Evolutionary conservation across 2,113 vertebrate genomes (phyloP).

Genomic region (Aix galericulata): DNA sequence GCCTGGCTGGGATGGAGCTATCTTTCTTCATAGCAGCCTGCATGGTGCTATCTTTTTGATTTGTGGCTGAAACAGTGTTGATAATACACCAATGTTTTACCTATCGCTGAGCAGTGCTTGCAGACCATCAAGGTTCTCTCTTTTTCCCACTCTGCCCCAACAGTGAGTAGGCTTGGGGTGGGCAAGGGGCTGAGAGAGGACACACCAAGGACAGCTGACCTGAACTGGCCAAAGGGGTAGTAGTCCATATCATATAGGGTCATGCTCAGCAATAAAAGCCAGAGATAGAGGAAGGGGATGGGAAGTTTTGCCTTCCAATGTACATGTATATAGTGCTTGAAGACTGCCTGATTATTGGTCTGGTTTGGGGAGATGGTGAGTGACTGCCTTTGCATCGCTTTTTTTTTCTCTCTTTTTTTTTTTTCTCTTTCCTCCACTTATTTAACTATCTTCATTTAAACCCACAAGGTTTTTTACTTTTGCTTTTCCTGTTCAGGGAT

Average conservation of each 20-base stretch:
- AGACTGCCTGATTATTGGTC: neutral
- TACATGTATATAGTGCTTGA: accelerated
- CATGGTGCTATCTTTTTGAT: neutral
- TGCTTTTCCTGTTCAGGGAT: neutral
- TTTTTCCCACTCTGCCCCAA: neutral
- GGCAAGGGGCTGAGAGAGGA: neutral
- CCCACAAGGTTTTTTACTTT: neutral
- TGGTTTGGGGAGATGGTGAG: neutral
- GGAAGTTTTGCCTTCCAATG: neutral
- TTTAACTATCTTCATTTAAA: neutral
- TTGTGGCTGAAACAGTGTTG: neutral
- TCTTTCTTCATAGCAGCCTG: neutral
- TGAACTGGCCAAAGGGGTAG: neutral
- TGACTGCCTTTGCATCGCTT: neutral
- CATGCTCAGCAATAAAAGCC: neutral
- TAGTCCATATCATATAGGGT: neutral
- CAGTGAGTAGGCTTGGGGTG: neutral
- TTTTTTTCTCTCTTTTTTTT: neutral
- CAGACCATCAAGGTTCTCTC: neutral
- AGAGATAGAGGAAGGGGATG: neutral
- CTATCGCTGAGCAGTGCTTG: neutral
- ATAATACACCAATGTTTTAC: neutral
- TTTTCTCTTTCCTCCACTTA: neutral
- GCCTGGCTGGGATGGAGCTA: neutral
- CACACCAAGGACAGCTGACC: neutral